Evolutionary conservation across 1,140 invertebrate genomes (phyloP), one percentile per base, ranked within the genome.

Genomic region (Ephestia elutella): DNA sequence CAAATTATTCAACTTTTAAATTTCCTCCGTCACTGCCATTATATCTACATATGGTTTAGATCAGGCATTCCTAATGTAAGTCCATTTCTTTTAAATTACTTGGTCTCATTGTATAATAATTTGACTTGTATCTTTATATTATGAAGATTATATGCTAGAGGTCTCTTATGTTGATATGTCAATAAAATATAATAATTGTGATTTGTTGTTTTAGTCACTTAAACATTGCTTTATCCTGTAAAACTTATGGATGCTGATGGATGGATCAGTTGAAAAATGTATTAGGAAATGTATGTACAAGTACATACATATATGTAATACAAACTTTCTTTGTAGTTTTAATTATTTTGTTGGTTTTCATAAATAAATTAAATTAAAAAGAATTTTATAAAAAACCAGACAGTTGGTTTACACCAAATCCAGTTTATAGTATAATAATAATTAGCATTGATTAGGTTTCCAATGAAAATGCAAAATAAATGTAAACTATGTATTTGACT

Each of bases 61-160:
- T 68, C 63, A 72, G 78, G 74, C 74, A 80, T 81, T 83, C 77
- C 78, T 79, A 68, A 73, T 71, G 73, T 63, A 80, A 78, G 74
- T 77, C 73, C 73, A 78, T 77, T 80, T 77, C 68, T 75, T 70
- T 65, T 66, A 78, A 80, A 65, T 71, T 70, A 68, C 54, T 64
- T 82, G 80, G 82, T 87, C 79, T 84, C 81, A 84, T 76, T 84
- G 76, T 84, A 83, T 57, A 53, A 82, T 87, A 82, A 78, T 85
- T 83, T 83, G 71, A 81, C 71, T 78, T 80, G 74, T 83, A 87
- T 80, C 75, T 78, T 80, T 77, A 77, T 79, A 76, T 68, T 71
- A 78, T 75, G 68, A 76, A 78, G 66, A 81, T 75, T 78, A 63
- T 84, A 82, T 78, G 63, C 71, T 80, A 82, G 72, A 82, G 71